Percentiles rank a stretch among this genome's conserved stretches.
Evolutionary conservation across 2,113 vertebrate species (phyloP).

Genomic region (Anhinga rufa): DNA sequence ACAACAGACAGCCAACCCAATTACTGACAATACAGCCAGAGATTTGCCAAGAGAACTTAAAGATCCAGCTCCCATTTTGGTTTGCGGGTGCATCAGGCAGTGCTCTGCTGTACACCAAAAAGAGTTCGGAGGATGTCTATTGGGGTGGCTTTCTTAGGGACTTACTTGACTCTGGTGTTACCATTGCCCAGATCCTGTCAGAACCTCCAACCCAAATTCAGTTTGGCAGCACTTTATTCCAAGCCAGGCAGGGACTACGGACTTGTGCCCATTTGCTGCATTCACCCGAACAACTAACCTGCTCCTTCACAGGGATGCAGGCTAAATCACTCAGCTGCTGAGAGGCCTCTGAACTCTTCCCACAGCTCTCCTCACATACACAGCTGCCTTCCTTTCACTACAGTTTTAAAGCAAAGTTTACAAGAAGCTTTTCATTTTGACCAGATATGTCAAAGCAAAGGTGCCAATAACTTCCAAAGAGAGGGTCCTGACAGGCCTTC

Average conservation of each 20-base stretch:
- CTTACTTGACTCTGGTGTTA: not conserved
- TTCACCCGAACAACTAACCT: not conserved
- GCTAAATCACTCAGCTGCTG: not conserved
- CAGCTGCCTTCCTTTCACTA: not conserved
- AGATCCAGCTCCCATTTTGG: not conserved
- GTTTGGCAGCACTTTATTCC: not conserved
- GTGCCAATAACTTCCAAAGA: not conserved
- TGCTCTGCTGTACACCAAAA: not conserved
- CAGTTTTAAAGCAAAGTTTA: not conserved
- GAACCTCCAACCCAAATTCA: not conserved
- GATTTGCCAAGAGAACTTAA: not conserved
- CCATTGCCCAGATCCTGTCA: too few species aligned
- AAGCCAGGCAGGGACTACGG: not conserved
- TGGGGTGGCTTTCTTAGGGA: not conserved
- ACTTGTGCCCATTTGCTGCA: rapidly evolving
- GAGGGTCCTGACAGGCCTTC: not conserved
- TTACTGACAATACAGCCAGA: not conserved
- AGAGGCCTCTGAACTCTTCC: not conserved
- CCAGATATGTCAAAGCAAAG: not conserved
- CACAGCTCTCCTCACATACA: not conserved
- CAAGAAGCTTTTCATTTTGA: not conserved
- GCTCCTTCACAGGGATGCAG: not conserved
- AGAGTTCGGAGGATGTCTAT: rapidly evolving
- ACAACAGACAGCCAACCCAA: not conserved
- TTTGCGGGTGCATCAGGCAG: not conserved